Evolutionary conservation across 1,140 invertebrate genomes (phyloP), one percentile per base, ranked within the genome.

Genomic region (Acyrthosiphon pisum): DNA sequence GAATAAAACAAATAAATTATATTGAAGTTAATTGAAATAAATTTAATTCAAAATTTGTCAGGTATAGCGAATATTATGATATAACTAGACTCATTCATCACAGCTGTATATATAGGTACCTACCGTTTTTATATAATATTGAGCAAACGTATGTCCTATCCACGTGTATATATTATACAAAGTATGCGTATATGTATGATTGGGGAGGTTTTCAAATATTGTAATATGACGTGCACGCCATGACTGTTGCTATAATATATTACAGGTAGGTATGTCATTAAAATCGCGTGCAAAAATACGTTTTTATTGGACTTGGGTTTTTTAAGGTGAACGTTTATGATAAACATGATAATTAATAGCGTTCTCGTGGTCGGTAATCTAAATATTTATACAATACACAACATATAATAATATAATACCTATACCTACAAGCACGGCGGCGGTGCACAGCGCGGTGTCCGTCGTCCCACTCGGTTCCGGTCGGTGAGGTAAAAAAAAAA

Each of bases 321-420:
- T 76, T 76, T n/a, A n/a, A 76, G 30, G 60, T 35, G 30, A 76
- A 76, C 14, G 14, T 76, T 53, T 53, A 53, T 22, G 22, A 22
- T 53, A 53, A 2, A 1, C n/a, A 68, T 14, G 60, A 76, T 76
- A 76, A 76, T 76, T 76, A 76, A 76, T 76, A 76, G n/a, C 60
- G 60, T 76, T 76, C 60, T 76, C 18, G 60, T 76, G 60, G 60
- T n/a, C 30, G 14, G 60, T n/a, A 76, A 76, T 76, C 60, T 76
- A 76, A 76, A 76, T 76, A 76, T 76, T 76, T 76, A 76, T 76
- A 76, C 14, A n/a, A 76, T n/a, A 76, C 60, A 76, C n/a, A 76
- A 76, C 18, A 7, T 41, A 30, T 41, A 41, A 41, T 41, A 41
- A 41, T 41, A 41, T 41, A 41, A 41, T 41, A 41, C 41, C 41